Percentiles rank a stretch among this genome's conserved stretches.
Conservation (phyloP, 1,140 invertebrate genomes). For the Tribolium madens region DNA sequence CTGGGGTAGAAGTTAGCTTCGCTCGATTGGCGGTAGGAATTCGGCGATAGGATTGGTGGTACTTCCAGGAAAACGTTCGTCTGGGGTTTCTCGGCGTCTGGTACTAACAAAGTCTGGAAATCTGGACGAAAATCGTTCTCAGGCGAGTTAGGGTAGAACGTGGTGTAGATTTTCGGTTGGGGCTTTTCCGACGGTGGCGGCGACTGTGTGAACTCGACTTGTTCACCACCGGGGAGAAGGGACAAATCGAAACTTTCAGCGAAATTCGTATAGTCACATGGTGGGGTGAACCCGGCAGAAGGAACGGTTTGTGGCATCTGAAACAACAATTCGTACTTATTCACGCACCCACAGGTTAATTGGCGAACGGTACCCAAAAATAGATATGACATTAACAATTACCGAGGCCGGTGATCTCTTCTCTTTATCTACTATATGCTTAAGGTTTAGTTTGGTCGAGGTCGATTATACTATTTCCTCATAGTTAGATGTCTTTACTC, state of each 20-base stretch:
- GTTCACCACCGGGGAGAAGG: slow-evolving; percentile 73
- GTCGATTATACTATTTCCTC: slow-evolving; percentile 28
- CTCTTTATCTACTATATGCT: neutral
- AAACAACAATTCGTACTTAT: slow-evolving; percentile 58
- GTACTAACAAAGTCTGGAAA: slow-evolving; percentile 60
- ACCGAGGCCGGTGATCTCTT: slow-evolving; percentile 16
- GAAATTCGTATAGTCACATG: slow-evolving; percentile 75
- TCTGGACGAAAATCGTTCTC: slow-evolving; percentile 58
- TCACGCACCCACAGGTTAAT: slow-evolving; percentile 6
- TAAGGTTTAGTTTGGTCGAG: slow-evolving; percentile 28
- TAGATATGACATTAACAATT: slow-evolving; percentile 39
- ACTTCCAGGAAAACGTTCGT: slow-evolving; percentile 62
- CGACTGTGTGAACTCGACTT: slow-evolving; percentile 69
- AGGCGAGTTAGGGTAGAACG: slow-evolving; percentile 57
- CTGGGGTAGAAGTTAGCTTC: slow-evolving; percentile 61
- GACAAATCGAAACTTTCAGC: slow-evolving; percentile 81
- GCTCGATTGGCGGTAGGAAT: slow-evolving; percentile 53
- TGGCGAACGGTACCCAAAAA: slow-evolving; percentile 31
- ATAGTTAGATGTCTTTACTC: slow-evolving; percentile 26
- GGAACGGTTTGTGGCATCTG: slow-evolving; percentile 89
- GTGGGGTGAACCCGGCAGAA: slow-evolving; percentile 77
- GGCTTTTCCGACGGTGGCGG: slow-evolving; percentile 65
- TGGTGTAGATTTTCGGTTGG: slow-evolving; percentile 62
- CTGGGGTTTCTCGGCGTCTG: slow-evolving; percentile 52
- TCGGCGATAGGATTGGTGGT: slow-evolving; percentile 59